Conservation (phyloP, 35 echinoderm and acorn worm genomes). For the Ophiothrix spiculata region DNA sequence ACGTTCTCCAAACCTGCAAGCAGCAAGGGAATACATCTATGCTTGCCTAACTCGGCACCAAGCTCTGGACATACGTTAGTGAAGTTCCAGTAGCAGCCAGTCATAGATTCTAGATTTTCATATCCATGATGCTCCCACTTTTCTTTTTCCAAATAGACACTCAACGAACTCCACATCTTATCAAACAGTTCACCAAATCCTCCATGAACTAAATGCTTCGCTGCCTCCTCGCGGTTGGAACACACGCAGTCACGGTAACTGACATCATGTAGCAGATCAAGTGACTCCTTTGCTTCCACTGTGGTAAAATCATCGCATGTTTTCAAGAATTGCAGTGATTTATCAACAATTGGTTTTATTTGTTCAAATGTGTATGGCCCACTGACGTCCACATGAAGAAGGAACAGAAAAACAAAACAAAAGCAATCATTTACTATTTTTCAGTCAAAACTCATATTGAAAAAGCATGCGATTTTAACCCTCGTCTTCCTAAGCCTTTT, state of each 20-base stretch:
- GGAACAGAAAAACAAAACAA: too few species aligned
- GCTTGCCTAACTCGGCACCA: background rate
- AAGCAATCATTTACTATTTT: too few species aligned
- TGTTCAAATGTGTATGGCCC: background rate
- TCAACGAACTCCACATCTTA: background rate
- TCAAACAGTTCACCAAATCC: background rate
- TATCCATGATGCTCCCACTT: background rate
- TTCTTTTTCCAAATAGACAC: background rate
- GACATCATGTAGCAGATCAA: background rate
- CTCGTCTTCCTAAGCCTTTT: too few species aligned
- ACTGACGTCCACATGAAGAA: too few species aligned
- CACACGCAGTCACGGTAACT: background rate
- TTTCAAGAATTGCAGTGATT: background rate
- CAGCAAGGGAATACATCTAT: background rate
- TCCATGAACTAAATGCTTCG: background rate
- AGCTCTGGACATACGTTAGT: background rate
- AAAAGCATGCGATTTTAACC: too few species aligned
- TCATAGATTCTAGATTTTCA: background rate
- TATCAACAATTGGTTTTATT: background rate
- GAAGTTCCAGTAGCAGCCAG: background rate
- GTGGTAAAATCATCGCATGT: background rate
- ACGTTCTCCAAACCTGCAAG: background rate
- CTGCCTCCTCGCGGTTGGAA: background rate
- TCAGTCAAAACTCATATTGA: too few species aligned
- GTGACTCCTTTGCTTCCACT: background rate